These are phyloP conservation scores for Leucophenga varia DNA, from an alignment of 1,140 invertebrate species.

Conservation along the genomic window DNA sequence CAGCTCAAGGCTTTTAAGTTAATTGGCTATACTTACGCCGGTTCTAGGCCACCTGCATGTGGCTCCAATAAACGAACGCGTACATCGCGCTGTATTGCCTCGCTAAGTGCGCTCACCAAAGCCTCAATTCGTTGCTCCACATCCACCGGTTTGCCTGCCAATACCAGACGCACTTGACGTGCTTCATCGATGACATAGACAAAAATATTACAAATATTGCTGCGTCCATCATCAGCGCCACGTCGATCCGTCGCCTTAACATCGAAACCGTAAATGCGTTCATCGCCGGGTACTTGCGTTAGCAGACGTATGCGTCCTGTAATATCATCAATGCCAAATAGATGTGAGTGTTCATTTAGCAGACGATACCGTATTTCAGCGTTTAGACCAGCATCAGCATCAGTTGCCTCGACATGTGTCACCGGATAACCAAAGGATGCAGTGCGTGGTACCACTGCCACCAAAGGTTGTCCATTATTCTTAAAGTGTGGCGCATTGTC, in stretches of 20 bases:
- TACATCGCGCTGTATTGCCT: constrained; percentile 75
- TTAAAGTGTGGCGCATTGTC: constrained; percentile 78
- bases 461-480: constrained; percentile 69
- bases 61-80: constrained; percentile 76
- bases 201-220: constrained; percentile 80
- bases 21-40: constrained; percentile 64
- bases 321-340: constrained; percentile 75
- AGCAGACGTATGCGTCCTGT: constrained; percentile 74
- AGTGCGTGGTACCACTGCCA: constrained; percentile 76
- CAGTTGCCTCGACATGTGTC: constrained; percentile 70
- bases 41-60: constrained; percentile 63
- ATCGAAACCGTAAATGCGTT: constrained; percentile 79
- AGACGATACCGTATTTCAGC: constrained; percentile 79
- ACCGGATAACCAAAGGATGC: constrained; percentile 79
- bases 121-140: constrained; percentile 71
- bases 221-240: constrained; percentile 75
- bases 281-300: constrained; percentile 61
- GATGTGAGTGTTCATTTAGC: constrained; percentile 66
- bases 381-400: constrained; percentile 74
- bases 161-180: constrained; percentile 75
- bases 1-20: background rate
- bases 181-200: constrained; percentile 81
- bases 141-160: constrained; percentile 72
- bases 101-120: constrained; percentile 69
- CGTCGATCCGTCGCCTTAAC: constrained; percentile 81